Conservation (phyloP, 2,113 vertebrate species). For the Dendropsophus ebraccatus region DNA sequence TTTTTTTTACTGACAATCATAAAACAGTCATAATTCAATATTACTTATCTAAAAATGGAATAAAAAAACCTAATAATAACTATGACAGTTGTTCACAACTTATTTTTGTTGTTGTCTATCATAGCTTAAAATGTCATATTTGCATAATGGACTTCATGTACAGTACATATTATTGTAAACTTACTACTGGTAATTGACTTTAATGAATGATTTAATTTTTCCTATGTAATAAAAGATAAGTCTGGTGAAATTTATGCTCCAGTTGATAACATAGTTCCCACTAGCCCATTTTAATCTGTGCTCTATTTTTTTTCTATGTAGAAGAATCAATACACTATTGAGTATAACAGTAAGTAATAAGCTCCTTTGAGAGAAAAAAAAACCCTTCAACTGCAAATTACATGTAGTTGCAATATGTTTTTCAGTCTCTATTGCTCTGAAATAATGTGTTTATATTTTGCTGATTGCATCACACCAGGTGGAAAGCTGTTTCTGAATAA, state of each 20-base stretch:
- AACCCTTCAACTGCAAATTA: conserved; percentile 49
- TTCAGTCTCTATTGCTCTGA: conserved; percentile 48
- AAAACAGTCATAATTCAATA: neutral
- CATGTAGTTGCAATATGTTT: conserved; percentile 53
- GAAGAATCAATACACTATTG: conserved; percentile 56
- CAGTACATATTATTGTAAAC: neutral
- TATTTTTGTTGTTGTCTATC: neutral
- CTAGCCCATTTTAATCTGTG: conserved; percentile 47
- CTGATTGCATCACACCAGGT: conserved; percentile 50
- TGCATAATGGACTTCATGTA: neutral
- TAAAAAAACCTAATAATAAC: too few relatives aligned
- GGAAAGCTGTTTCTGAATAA: conserved; percentile 43
- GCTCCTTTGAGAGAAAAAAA: conserved; percentile 53
- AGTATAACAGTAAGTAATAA: conserved; percentile 57
- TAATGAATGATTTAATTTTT: neutral
- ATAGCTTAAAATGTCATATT: neutral
- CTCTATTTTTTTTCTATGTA: conserved; percentile 39
- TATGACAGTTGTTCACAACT: neutral
- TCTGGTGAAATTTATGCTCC: neutral
- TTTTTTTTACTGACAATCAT: neutral
- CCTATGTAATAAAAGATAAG: neutral
- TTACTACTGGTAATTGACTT: neutral
- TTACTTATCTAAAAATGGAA: neutral
- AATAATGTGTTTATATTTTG: conserved; percentile 57
- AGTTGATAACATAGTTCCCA: conserved; percentile 23